Evolutionary conservation across 1,140 invertebrate species (phyloP), one percentile per base, ranked within the genome.

Genomic region (Catajapyx aquilonaris): DNA sequence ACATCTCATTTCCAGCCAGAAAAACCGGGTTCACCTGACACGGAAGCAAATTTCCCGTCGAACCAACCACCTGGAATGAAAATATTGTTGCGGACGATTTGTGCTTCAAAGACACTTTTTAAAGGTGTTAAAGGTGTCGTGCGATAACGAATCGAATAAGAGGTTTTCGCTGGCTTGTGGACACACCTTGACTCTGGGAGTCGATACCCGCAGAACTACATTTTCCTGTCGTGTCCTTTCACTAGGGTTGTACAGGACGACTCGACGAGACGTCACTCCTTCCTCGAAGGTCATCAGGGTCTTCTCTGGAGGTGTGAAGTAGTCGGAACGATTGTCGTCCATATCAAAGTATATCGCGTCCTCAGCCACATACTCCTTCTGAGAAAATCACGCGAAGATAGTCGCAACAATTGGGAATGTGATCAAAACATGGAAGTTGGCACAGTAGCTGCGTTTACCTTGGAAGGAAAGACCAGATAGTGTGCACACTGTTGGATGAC

Each of bases 181-280:
- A 28, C 47, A 65, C 31, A 83, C 66, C 53, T 65, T 58, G 19
- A 81, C 57, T 44, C 66, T 61, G 0, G 69, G 63, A 2, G 64
- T 65, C 1, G 69, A 68, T 2, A 79, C 65, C 28, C 66, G 57
- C 13, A 85, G 51, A 31, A 60, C 71, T 16, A 77, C 64, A 17
- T 81, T 56, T 56, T 78, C 71, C n/a, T 55, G 58, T 43, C 77
- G 57, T 23, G 52, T 51, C 38, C 69, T 64, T 4, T 65, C 65
- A 20, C 79, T 51, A 0, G 79, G 68, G 61, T 85, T 86, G 49
- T 71, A 80, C 16, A 85, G 56, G 13, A 77, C 60, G 25, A 84
- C 55, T 47, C 64, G 62, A 36, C 62, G 62, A 2, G 58, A 51
- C 4, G 52, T 52, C 44, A 54, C 51, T 38, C 64, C 62, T 15